phyloP scores from a whole-genome alignment of 2,888 invertebrate species.

The Cephus pygmeus region DNA sequence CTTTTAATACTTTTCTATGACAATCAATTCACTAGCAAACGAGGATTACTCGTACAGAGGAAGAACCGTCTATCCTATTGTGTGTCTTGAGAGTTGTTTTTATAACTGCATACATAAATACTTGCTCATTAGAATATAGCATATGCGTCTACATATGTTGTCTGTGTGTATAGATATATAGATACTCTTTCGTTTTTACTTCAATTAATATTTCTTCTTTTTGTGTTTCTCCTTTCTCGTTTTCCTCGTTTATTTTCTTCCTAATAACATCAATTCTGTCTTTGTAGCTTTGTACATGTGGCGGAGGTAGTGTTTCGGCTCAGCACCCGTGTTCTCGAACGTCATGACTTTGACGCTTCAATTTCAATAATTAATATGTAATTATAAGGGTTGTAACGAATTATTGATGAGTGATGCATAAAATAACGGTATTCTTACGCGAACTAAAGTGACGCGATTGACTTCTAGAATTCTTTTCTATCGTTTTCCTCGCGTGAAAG shows the following conservation, averaged over 20 bases:
- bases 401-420: slow-evolving; percentile 9
- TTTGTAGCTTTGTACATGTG: slow-evolving; percentile 56
- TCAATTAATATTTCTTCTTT: slow-evolving; percentile 30
- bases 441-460: slow-evolving; percentile 31
- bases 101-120: slow-evolving; percentile 46
- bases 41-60: slow-evolving; percentile 33
- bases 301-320: slow-evolving; percentile 58
- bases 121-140: slow-evolving; percentile 48
- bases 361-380: neutral
- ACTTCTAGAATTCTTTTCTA: slow-evolving; percentile 36
- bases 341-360: slow-evolving; percentile 40
- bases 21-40: slow-evolving; percentile 24
- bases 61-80: slow-evolving; percentile 25
- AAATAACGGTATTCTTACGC: slow-evolving; percentile 14
- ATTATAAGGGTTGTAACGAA: neutral
- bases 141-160: slow-evolving; percentile 33
- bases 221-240: slow-evolving; percentile 19
- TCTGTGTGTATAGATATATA: slow-evolving; percentile 12
- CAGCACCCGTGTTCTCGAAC: slow-evolving; percentile 52
- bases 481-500: slow-evolving; percentile 42
- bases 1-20: slow-evolving; percentile 21
- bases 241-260: slow-evolving; percentile 24
- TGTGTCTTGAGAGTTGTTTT: slow-evolving; percentile 14
- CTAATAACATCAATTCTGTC: slow-evolving; percentile 40
- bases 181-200: neutral